Evolutionary conservation across 2,113 vertebrate genomes (phyloP), one percentile per base, ranked within the genome.

Genomic region (Oostethus manadensis): DNA sequence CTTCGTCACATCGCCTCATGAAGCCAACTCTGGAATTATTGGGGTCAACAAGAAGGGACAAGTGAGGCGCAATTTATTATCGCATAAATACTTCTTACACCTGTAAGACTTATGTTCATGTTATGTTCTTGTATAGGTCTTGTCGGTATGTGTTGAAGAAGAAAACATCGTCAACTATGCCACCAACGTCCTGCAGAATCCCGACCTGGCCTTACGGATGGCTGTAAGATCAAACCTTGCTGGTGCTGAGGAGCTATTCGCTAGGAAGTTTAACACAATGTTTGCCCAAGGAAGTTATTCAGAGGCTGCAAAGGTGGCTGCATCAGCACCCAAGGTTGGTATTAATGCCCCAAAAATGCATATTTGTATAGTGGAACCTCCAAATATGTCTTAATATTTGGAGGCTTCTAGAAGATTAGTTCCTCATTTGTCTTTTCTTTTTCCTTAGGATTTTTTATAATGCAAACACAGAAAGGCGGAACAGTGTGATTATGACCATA

Each of bases 21-120:
- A 95, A 82, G 88, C 91, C 77, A 94, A 93, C 58, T 95, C 93
- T 9, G 95, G 94, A 70, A 95, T 98, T 71, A 93, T 96, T 53
- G 93, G 93, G 22, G 93, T 98, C 71, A 97, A 95, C 79, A 96
- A 94, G 81, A 96, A 94, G 84, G 94, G 93, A 65, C 94, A 98
- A 92, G 95, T 97, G 84, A 75, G 68, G 80, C 3, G 5, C 10
- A 42, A 42, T 42, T 10, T 42, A 42, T 42, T 14, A 42, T 42
- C 33, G 35, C 29, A 38, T 20, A 18, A 54, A 55, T 13, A 1
- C 17, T 11, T 35, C 50, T 51, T 26, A 51, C 1, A 26, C 8
- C 23, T 55, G 16, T 33, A 33, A 10, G n/a, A n/a, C n/a, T n/a
- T n/a, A n/a, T 20, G 14, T 35, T 38, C 40, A 18, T 8, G 7